These are phyloP conservation scores for Spilarctia lutea DNA, from an alignment of 2,888 invertebrate genomes.

Conservation along the genomic window DNA sequence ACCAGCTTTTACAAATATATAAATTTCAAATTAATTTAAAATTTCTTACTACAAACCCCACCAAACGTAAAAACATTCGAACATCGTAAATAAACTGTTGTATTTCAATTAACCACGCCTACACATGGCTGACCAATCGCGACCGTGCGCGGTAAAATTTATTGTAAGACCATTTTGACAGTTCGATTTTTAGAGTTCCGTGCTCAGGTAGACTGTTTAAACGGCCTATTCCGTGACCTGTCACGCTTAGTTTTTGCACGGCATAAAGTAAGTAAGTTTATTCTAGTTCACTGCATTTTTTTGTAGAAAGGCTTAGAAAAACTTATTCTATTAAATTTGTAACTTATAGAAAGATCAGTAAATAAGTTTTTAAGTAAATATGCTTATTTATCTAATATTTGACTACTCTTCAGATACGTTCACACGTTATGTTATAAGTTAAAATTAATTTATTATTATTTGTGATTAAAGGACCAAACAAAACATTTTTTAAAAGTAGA, in stretches of 20 bases:
- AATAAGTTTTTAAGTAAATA: too few species aligned
- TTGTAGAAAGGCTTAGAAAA: background rate
- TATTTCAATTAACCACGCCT: conserved; percentile 79
- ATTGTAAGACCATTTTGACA: conserved; percentile 83
- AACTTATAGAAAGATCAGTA: too few species aligned
- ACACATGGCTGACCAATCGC: conserved; percentile 69
- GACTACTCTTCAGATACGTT: background rate
- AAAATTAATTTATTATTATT: background rate
- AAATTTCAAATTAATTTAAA: conserved; percentile 18
- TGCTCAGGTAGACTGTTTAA: conserved; percentile 23
- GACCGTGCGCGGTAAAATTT: conserved; percentile 75
- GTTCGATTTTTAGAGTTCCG: conserved; percentile 76
- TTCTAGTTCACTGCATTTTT: background rate
- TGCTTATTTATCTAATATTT: background rate
- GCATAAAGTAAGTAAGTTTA: conserved; percentile 17
- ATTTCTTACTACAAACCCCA: conserved; percentile 37
- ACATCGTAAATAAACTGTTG: conserved; percentile 83
- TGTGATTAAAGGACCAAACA: background rate
- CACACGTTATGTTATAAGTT: background rate
- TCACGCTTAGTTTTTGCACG: conserved; percentile 8
- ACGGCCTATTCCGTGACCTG: conserved; percentile 4
- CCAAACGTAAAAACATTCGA: conserved; percentile 65
- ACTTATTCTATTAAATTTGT: too few species aligned
- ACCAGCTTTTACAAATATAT: conserved; percentile 5
- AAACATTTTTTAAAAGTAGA: background rate